Base-by-base conservation (phyloP, 2,113 vertebrate genomes). In the Chrysochloris asiatica region DNA sequence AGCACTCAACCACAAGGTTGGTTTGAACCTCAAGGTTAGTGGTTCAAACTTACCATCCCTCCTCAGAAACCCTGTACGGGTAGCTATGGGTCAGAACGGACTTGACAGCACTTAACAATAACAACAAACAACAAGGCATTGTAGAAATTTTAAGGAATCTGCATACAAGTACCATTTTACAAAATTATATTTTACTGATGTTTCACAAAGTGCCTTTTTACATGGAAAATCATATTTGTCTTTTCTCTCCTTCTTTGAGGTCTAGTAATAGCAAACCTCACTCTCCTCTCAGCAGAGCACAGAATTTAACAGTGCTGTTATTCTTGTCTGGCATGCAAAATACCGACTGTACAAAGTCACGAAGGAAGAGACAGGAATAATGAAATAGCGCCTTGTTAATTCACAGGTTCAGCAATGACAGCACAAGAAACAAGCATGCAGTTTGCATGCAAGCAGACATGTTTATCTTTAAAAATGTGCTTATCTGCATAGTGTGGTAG, bases 221-320 rank as follows among this genome's bases (percentile, higher is more conserved):
- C 1, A 30, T n/a, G 36, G 33, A 17, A 3, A 30, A 63, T 24
- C 38, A 36, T 50, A 82, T 71, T 36, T 52, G 72, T 47, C 67
- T 50, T 56, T 33, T 36, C 16, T 61, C 4, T 30, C 19, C 36
- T 5, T 72, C 65, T 83, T 41, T 76, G 86, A 77, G 65, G 28
- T 36, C 47, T 52, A 26, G 65, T 75, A 72, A 12, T 56, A 73
- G 2, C 24, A 24, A 59, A 77, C 19, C 81, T 89, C 19, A 56
- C 28, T 59, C 41, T 86, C 78, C 67, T 85, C 65, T 91, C 76
- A 45, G 92, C 93, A 94, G 92, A 88, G 78, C 83, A 94, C 30
- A 73, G 67, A 67, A 63, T 33, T 28, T 9, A 33, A 30, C 45
- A 33, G 41, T 52, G 43, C 19, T 54, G 28, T 38, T 61, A 61